These are phyloP conservation scores for Beroe forskalii DNA, from an alignment of 37 sponge, comb jelly and placozoan genomes.

Conservation along the genomic window DNA sequence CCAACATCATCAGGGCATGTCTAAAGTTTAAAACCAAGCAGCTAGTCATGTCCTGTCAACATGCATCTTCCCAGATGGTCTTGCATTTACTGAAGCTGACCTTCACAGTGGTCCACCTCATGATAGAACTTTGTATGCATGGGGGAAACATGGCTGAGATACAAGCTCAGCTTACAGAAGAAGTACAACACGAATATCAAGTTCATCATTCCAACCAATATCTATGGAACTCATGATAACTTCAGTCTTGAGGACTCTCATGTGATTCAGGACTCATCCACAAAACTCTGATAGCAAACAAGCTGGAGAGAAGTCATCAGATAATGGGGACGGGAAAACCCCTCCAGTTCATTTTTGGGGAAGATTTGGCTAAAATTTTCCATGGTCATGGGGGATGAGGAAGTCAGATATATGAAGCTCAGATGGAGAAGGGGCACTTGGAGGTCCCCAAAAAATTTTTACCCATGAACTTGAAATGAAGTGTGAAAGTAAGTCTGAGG, in stretches of 20 bases:
- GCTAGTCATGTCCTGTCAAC: slow-evolving; percentile 68
- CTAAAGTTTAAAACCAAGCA: slow-evolving; percentile 70
- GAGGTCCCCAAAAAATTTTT: too few species aligned
- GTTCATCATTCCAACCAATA: slow-evolving; percentile 89
- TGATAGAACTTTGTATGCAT: too few species aligned
- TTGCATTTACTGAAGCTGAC: slow-evolving; percentile 21
- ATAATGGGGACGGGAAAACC: slow-evolving; percentile 81
- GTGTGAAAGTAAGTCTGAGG: too few species aligned
- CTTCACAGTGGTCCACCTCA: slow-evolving; percentile 90
- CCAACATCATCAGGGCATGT: not conserved
- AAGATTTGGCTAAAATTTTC: not conserved
- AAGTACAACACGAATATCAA: slow-evolving; percentile 87
- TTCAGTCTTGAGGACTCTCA: slow-evolving; percentile 89
- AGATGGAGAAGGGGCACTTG: too few species aligned
- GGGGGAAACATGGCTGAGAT: slow-evolving; percentile 85
- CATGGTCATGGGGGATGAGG: slow-evolving; percentile 84
- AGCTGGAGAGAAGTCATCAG: slow-evolving; percentile 64
- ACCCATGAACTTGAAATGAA: too few species aligned
- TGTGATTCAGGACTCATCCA: slow-evolving; percentile 92
- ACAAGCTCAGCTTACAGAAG: slow-evolving; percentile 83
- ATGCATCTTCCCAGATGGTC: slow-evolving; percentile 80
- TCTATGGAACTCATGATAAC: slow-evolving; percentile 92
- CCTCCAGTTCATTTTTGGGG: slow-evolving; percentile 64
- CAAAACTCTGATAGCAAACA: slow-evolving; percentile 65
- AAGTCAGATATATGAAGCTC: slow-evolving; percentile 79